These are phyloP conservation scores for Volucella zonaria DNA, from an alignment of 2,888 invertebrate genomes.

Conservation along the genomic window DNA sequence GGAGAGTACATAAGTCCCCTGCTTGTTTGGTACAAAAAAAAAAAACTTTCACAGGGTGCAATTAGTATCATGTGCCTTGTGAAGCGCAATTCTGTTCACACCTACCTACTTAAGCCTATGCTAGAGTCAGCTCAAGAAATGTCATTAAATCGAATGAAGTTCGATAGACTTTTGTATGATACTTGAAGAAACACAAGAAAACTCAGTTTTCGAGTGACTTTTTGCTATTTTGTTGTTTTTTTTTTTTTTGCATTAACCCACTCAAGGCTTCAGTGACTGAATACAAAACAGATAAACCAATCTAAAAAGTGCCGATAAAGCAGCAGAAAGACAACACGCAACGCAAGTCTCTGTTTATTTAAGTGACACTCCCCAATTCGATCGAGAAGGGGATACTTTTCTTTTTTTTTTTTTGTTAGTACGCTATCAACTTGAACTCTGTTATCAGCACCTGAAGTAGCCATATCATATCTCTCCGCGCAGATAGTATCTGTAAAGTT, in stretches of 20 bases:
- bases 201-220: too few species aligned
- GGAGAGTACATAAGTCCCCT: too few species aligned
- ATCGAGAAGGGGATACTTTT: background rate
- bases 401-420: background rate
- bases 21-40: too few species aligned
- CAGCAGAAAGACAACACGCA: background rate
- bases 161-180: too few species aligned
- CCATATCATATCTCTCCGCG: conserved; percentile 30
- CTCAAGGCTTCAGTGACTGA: background rate
- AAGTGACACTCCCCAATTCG: conserved; percentile 1
- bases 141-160: too few species aligned
- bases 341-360: background rate
- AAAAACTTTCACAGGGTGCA: too few species aligned
- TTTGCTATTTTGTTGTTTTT: background rate
- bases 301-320: background rate
- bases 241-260: background rate
- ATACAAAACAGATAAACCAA: background rate
- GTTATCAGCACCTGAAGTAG: conserved; percentile 48
- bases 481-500: conserved; percentile 35
- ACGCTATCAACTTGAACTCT: conserved; percentile 20
- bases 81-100: too few species aligned
- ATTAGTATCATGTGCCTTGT: too few species aligned
- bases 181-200: too few species aligned
- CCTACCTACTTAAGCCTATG: too few species aligned
- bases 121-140: too few species aligned